Evolutionary conservation across 2,888 invertebrate genomes (phyloP).

Genomic region (Liopterus haemorrhoidalis): DNA sequence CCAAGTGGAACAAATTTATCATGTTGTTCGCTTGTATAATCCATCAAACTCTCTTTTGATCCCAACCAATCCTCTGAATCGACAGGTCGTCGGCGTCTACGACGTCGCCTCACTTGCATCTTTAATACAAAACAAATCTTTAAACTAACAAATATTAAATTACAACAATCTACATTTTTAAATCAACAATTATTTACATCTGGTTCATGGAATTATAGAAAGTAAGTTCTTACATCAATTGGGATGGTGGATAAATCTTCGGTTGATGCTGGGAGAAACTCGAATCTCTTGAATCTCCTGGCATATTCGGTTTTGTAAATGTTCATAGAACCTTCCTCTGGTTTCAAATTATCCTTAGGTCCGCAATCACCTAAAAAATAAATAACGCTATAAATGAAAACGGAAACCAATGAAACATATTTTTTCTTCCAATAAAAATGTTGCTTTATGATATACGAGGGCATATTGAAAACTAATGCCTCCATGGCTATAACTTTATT

Average conservation of each 20-base stretch:
- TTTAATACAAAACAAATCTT: constrained; percentile 6
- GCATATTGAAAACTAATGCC: too few relatives aligned
- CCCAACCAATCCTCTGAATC: constrained; percentile 25
- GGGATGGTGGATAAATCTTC: constrained; percentile 16
- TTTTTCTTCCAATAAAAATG: too few relatives aligned
- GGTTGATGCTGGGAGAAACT: constrained; percentile 12
- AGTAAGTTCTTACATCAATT: constrained; percentile 8
- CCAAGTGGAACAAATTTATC: constrained; percentile 27
- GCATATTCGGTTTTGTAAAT: constrained; percentile 42
- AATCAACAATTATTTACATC: constrained; percentile 25
- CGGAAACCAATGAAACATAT: too few relatives aligned
- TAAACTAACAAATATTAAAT: constrained; percentile 10
- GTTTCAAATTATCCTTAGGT: constrained; percentile 39
- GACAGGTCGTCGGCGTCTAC: constrained; percentile 16
- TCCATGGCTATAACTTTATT: too few relatives aligned
- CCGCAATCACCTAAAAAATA: constrained; percentile 29
- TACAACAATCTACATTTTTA: background rate
- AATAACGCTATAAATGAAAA: constrained; percentile 14
- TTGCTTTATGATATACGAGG: too few relatives aligned
- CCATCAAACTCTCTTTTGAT: constrained; percentile 25
- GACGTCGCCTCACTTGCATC: constrained; percentile 14
- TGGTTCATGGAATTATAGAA: background rate
- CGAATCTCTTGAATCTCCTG: constrained; percentile 38
- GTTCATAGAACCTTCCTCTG: constrained; percentile 41
- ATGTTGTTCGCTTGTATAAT: constrained; percentile 29